A percentile compares a stretch with the other conserved stretches of the same genome.
phyloP scores from a whole-genome alignment of 2,797 vertebrate species.

The Pipistrellus nathusii region DNA sequence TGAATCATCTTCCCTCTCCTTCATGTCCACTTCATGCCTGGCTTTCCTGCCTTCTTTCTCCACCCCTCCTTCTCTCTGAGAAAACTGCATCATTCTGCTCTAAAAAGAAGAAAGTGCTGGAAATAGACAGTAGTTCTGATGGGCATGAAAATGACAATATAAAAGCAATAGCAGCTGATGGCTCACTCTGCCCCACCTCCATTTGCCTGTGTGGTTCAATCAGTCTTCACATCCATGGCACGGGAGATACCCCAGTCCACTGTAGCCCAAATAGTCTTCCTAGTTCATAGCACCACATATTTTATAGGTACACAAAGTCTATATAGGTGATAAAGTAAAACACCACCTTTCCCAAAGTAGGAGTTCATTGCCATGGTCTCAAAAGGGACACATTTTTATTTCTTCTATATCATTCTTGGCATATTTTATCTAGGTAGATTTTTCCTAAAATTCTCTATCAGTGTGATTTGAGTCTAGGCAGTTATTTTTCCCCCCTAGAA shows the following conservation, averaged over 20 bases:
- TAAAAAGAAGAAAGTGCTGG: neutral
- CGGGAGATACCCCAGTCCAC: neutral
- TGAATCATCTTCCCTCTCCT: neutral
- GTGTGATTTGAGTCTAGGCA: neutral
- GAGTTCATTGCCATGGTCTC: neutral
- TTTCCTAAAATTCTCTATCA: neutral
- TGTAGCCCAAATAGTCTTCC: neutral
- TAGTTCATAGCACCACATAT: neutral
- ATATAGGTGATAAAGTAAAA: neutral
- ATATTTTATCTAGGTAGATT: neutral
- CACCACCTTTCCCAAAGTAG: neutral
- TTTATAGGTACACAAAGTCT: neutral
- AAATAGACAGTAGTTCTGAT: neutral
- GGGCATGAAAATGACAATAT: neutral
- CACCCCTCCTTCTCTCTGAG: neutral
- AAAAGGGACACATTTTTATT: neutral
- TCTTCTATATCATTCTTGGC: neutral
- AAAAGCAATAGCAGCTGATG: neutral
- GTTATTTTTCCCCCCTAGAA: neutral
- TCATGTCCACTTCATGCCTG: neutral
- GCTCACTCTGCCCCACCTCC: neutral
- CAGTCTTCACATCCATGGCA: neutral
- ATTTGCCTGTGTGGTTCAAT: rapidly evolving
- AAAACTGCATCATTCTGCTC: neutral
- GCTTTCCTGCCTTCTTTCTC: neutral